These are phyloP conservation scores for Drosophila parabipectinata DNA, from an alignment of 1,140 invertebrate species.

Conservation along the genomic window DNA sequence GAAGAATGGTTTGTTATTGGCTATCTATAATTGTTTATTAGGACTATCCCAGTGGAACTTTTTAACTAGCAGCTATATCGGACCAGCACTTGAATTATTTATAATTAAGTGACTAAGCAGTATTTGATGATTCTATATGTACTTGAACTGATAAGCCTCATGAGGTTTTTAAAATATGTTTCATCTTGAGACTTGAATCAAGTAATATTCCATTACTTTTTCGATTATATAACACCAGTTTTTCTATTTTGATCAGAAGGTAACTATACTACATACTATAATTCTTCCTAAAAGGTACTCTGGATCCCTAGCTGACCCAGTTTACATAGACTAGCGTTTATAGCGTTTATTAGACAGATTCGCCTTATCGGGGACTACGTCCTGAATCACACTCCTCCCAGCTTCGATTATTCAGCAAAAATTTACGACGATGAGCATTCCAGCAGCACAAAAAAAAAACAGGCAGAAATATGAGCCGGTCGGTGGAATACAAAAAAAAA, in stretches of 20 bases:
- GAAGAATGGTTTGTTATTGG: background rate
- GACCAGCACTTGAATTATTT: background rate
- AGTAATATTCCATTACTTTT: too few relatives aligned
- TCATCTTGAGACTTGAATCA: too few relatives aligned
- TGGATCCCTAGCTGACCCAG: slow-evolving; percentile 3
- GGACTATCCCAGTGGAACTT: background rate
- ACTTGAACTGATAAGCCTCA: background rate
- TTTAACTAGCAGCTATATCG: background rate
- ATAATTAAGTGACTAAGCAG: background rate
- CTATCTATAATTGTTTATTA: too few relatives aligned
- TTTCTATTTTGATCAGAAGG: background rate
- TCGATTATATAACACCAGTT: background rate
- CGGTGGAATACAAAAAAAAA: slow-evolving; percentile 24
- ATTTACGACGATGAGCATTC: slow-evolving; percentile 18
- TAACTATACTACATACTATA: slow-evolving; percentile 1
- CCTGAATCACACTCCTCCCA: slow-evolving; percentile 29
- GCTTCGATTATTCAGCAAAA: slow-evolving; percentile 50
- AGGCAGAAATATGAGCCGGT: background rate
- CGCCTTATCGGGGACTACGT: slow-evolving; percentile 20
- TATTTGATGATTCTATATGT: background rate
- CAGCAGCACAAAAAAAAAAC: slow-evolving; percentile 1
- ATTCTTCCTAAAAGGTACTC: background rate
- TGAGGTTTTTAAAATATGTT: too few relatives aligned
- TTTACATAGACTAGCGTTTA: slow-evolving; percentile 14
- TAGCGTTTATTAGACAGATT: slow-evolving; percentile 20